A percentile compares a stretch with the other conserved stretches of the same genome.
Conservation (phyloP, 2,888 invertebrate species). For the Dolichopus griseipennis region DNA sequence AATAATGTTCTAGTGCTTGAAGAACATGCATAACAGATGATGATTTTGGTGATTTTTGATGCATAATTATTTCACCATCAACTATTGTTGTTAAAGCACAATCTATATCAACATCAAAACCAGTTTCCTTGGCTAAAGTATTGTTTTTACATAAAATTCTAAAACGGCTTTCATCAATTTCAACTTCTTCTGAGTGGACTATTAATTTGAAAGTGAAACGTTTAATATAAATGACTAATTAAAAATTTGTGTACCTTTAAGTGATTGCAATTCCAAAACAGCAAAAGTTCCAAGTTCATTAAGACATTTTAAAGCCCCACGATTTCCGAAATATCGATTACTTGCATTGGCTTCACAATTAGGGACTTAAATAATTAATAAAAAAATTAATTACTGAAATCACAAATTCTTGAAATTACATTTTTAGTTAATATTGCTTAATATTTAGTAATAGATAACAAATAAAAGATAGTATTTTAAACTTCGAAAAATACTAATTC, state of each 20-base stretch:
- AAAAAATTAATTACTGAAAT: too few relatives aligned
- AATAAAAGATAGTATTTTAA: too few relatives aligned
- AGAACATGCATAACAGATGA: slow-evolving; percentile 26
- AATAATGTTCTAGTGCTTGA: slow-evolving; percentile 23
- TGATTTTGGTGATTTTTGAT: slow-evolving; percentile 36
- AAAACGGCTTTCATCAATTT: slow-evolving; percentile 40
- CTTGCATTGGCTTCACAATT: slow-evolving; percentile 48
- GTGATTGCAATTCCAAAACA: slow-evolving; percentile 48
- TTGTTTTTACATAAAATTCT: slow-evolving; percentile 55
- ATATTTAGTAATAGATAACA: too few relatives aligned
- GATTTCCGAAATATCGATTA: slow-evolving; percentile 52
- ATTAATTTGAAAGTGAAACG: slow-evolving; percentile 12
- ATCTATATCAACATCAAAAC: slow-evolving; percentile 46
- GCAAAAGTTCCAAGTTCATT: slow-evolving; percentile 50
- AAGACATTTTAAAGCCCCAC: slow-evolving; percentile 53
- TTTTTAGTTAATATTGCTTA: too few relatives aligned
- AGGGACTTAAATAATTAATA: slow-evolving; percentile 13
- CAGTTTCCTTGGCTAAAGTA: slow-evolving; percentile 44
- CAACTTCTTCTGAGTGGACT: slow-evolving; percentile 38
- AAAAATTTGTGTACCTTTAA: slow-evolving; percentile 36
- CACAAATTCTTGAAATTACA: too few relatives aligned
- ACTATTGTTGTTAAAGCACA: slow-evolving; percentile 53
- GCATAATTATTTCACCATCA: slow-evolving; percentile 52
- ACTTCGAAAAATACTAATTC: too few relatives aligned
- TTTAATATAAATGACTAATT: too few relatives aligned